Conservation (phyloP, 2,113 vertebrate species). For the Aramus guarauna region DNA sequence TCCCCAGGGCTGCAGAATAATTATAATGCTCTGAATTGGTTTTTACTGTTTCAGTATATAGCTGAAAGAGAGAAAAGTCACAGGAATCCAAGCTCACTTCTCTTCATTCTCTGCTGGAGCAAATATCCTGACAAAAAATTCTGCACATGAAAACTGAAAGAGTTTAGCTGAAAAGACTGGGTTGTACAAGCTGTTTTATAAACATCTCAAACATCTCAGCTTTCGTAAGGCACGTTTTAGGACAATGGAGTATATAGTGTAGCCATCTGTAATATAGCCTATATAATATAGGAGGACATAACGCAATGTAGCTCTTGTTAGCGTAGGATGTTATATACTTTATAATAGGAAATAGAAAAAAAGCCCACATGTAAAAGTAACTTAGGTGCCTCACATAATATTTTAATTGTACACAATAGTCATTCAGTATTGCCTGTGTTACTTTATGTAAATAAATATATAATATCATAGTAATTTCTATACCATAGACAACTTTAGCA, state of each 20-base stretch:
- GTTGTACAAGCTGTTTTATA: neutral
- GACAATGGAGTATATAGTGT: neutral
- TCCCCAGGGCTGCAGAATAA: neutral
- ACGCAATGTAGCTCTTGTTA: neutral
- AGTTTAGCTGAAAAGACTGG: neutral
- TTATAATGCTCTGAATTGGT: neutral
- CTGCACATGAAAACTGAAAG: neutral
- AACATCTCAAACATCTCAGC: neutral
- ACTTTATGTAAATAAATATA: neutral
- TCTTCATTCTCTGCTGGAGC: neutral
- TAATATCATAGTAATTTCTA: neutral
- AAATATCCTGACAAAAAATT: neutral
- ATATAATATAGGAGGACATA: neutral
- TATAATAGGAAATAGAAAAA: neutral
- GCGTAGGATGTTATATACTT: neutral
- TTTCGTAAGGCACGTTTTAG: neutral
- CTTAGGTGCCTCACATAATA: neutral
- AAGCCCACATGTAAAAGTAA: neutral
- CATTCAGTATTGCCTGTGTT: neutral
- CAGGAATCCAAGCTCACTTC: neutral
- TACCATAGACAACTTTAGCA: neutral
- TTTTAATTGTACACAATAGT: neutral
- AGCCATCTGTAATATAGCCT: neutral
- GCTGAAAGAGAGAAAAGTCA: neutral
- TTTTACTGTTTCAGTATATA: neutral